Conservation (phyloP, 2,888 invertebrate genomes). For the Itoplectis maculator region DNA sequence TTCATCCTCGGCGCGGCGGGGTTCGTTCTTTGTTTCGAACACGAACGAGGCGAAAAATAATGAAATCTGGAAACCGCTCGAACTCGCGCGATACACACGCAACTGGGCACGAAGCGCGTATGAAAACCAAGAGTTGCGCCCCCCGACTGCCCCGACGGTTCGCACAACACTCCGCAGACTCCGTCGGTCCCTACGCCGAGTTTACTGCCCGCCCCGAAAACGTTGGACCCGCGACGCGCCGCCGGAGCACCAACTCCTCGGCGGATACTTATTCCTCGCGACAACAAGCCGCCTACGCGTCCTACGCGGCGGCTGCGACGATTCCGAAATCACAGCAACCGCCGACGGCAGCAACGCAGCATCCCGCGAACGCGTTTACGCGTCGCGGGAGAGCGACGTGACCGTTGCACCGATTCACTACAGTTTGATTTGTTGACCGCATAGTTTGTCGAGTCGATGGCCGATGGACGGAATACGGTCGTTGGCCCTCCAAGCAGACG, state of each 20-base stretch:
- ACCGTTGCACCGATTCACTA: background rate
- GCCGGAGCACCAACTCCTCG: too few species aligned
- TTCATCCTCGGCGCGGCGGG: constrained; percentile 51
- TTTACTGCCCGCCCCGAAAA: constrained; percentile 57
- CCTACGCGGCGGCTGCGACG: background rate
- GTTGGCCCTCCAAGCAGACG: too few species aligned
- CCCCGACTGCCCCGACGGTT: constrained; percentile 38
- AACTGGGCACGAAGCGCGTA: constrained; percentile 40
- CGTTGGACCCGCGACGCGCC: constrained; percentile 12
- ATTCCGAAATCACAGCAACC: constrained; percentile 4
- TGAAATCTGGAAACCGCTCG: background rate
- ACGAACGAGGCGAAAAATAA: too few species aligned
- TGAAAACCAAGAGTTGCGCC: constrained; percentile 55
- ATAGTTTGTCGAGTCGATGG: too few species aligned
- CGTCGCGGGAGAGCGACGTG: background rate
- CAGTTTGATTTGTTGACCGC: too few species aligned
- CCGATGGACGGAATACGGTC: too few species aligned
- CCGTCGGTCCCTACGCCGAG: constrained; percentile 17
- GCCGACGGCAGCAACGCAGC: too few species aligned
- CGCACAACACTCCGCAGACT: constrained; percentile 33
- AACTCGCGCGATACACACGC: constrained; percentile 21
- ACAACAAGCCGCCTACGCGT: too few species aligned
- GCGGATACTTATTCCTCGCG: too few species aligned
- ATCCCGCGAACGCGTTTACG: background rate
- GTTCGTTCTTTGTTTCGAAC: background rate